Percentiles rank a stretch among this genome's conserved stretches.
These are phyloP conservation scores for Heliconius ethilla DNA, from an alignment of 2,888 invertebrate species.

Conservation along the genomic window DNA sequence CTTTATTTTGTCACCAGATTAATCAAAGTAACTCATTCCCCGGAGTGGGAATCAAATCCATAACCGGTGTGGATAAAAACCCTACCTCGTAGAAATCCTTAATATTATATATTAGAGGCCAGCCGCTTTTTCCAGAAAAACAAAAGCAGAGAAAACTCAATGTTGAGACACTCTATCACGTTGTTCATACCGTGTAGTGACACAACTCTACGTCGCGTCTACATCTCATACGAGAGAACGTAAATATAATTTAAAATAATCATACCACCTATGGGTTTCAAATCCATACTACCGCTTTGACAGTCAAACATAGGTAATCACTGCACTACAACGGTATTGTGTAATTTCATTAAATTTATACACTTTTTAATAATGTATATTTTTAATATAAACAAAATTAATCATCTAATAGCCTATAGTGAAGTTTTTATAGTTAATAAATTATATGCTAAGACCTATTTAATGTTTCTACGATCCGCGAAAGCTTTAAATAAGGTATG, in stretches of 20 bases:
- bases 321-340: background rate
- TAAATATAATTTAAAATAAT: background rate
- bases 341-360: background rate
- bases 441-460: background rate
- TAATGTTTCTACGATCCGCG: background rate
- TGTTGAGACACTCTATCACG: no score
- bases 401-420: background rate
- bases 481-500: background rate
- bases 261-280: background rate
- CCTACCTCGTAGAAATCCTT: no score
- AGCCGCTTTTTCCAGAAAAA: no score
- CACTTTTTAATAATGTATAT: background rate
- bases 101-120: no score
- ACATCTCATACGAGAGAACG: no score
- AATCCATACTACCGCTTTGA: background rate
- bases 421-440: slow-evolving; percentile 13
- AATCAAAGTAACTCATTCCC: no score
- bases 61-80: no score
- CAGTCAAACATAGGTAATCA: background rate
- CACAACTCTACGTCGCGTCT: no score
- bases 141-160: no score
- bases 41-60: no score
- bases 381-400: slow-evolving; percentile 2
- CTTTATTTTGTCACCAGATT: no score
- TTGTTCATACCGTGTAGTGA: no score